A percentile compares a stretch with the other conserved stretches of the same genome.
Evolutionary conservation across 2,888 invertebrate genomes (phyloP).

Genomic region (Drosophila antonietae): DNA sequence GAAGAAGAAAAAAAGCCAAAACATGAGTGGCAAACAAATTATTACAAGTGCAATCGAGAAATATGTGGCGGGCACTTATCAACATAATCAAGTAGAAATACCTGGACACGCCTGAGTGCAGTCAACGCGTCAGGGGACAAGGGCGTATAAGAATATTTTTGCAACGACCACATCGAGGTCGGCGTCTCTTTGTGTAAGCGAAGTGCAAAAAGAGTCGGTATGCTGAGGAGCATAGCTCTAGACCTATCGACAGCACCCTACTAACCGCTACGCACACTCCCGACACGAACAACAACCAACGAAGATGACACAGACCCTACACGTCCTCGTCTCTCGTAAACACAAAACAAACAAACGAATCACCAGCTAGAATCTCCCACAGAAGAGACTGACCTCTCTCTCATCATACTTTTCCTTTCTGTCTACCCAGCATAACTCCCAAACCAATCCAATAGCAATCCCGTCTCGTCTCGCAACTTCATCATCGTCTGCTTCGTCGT

Average conservation of each 20-base stretch:
- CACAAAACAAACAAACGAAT: too few relatives aligned
- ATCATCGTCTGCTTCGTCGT: slow-evolving; percentile 20
- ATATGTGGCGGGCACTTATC: slow-evolving; percentile 78
- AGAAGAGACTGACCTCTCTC: too few relatives aligned
- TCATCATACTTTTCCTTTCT: too few relatives aligned
- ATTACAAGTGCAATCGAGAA: slow-evolving; percentile 77
- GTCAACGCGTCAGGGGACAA: slow-evolving; percentile 23
- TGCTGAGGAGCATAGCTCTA: neutral
- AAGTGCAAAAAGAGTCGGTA: neutral
- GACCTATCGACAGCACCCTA: slow-evolving; percentile 71
- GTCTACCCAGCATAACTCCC: too few relatives aligned
- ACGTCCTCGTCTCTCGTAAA: too few relatives aligned
- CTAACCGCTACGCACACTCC: too few relatives aligned
- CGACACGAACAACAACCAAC: too few relatives aligned
- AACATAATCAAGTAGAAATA: slow-evolving; percentile 79
- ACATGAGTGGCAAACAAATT: slow-evolving; percentile 81
- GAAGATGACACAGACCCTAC: too few relatives aligned
- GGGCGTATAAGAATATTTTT: slow-evolving; percentile 46
- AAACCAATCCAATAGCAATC: neutral
- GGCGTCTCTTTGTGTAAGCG: slow-evolving; percentile 59
- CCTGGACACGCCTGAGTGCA: slow-evolving; percentile 79
- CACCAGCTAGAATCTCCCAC: too few relatives aligned
- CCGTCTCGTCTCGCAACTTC: slow-evolving; percentile 21
- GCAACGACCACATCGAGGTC: slow-evolving; percentile 35
- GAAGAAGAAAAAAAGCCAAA: slow-evolving; percentile 4